A percentile compares a stretch with the other conserved stretches of the same genome.
Conservation (phyloP, 2,113 vertebrate species). For the Chlorodrepanis virens region DNA sequence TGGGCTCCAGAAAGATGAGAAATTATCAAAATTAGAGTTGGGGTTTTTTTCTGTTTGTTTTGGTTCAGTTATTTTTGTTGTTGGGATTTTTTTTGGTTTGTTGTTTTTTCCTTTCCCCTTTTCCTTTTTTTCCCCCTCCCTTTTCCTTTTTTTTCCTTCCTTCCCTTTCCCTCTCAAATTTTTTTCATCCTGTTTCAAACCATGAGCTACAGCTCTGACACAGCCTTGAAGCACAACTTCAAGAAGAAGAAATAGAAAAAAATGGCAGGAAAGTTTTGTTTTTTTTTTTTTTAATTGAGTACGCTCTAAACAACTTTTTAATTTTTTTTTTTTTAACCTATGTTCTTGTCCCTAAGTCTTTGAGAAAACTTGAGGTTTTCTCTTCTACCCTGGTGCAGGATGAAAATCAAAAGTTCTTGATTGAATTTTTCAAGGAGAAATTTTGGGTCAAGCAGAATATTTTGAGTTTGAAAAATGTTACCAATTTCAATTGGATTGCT, state of each 20-base stretch:
- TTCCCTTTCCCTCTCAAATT: not conserved
- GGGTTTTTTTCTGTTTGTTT: not conserved
- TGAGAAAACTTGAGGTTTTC: not conserved
- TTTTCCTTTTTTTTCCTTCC: too few species aligned
- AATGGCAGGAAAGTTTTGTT: accelerated
- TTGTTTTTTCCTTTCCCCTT: not conserved
- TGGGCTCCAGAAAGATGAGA: not conserved
- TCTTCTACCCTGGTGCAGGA: not conserved
- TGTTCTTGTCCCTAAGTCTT: not conserved
- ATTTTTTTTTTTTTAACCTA: not conserved
- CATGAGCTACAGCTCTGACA: not conserved
- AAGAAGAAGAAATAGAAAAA: not conserved
- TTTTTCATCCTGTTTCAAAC: not conserved
- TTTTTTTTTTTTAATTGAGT: not conserved
- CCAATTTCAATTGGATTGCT: not conserved
- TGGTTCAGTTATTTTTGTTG: not conserved
- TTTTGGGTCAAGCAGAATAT: not conserved
- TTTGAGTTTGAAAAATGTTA: not conserved
- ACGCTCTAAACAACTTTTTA: not conserved
- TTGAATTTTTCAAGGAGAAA: not conserved
- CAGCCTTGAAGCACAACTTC: not conserved
- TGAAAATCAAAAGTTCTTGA: not conserved
- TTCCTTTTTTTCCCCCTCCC: not conserved
- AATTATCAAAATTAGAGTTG: not conserved
- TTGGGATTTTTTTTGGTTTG: not conserved